A percentile compares a stretch with the other conserved stretches of the same genome.
These are phyloP conservation scores for Ptychadena robeensis DNA, from an alignment of 2,797 vertebrate genomes.

Conservation along the genomic window DNA sequence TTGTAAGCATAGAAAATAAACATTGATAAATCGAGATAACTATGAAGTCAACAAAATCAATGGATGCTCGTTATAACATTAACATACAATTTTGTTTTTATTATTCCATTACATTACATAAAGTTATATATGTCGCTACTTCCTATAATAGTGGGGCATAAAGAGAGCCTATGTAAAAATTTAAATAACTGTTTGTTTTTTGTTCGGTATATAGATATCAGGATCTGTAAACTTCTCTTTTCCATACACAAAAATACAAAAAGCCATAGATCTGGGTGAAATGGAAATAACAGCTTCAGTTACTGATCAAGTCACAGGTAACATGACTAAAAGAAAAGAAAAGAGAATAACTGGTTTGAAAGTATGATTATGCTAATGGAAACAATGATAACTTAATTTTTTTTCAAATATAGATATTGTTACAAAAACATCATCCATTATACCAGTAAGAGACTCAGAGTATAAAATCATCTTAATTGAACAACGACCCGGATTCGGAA, in stretches of 20 bases:
- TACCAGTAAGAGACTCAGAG: neutral
- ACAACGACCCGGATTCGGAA: neutral
- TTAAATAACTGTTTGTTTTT: neutral
- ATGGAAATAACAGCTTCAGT: slow-evolving; percentile 23
- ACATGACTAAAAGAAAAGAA: neutral
- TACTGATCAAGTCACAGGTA: slow-evolving; percentile 7
- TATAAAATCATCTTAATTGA: slow-evolving; percentile 3
- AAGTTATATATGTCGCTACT: too few relatives aligned
- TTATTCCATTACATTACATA: too few relatives aligned
- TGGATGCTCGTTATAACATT: too few relatives aligned
- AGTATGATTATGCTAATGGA: neutral
- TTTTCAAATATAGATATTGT: neutral
- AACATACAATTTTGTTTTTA: too few relatives aligned
- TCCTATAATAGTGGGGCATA: too few relatives aligned
- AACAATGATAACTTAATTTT: neutral
- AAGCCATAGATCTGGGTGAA: neutral
- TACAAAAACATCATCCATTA: slow-evolving; percentile 6
- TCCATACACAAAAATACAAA: neutral
- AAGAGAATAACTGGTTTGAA: neutral
- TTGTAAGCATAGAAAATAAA: too few relatives aligned
- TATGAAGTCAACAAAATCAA: too few relatives aligned
- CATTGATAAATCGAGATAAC: too few relatives aligned
- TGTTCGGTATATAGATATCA: slow-evolving; percentile 10
- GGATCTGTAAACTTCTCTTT: slow-evolving; percentile 35
- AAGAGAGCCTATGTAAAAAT: too few relatives aligned